Evolutionary conservation across 2,888 invertebrate genomes (phyloP), one percentile per base, ranked within the genome.

Genomic region (Apotomis capreana): DNA sequence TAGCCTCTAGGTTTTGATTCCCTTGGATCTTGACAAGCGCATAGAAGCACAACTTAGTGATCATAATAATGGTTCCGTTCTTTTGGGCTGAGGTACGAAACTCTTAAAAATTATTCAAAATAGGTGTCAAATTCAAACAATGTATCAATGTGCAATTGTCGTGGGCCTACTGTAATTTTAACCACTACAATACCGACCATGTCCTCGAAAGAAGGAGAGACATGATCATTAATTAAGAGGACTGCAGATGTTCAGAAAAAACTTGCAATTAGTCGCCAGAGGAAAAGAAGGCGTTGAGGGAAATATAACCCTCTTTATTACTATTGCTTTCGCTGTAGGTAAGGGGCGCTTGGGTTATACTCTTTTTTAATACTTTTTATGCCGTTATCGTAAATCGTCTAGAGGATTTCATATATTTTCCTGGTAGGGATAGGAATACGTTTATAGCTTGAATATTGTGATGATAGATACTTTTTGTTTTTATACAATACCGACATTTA

Each of bases 161-260:
- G 26, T 2, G 55, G 37, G 26, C 68, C 54, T 72, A 6, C 72
- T 68, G n/a, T n/a, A 52, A n/a, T 59, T 71, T 36, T 63, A 44
- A 26, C 68, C 52, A 63, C 61, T 63, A 59, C 1, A 5, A n/a
- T 37, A 61, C 54, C 46, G 52, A 40, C 44, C 62, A 62, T 62
- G 71, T 70, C 64, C 54, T 65, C 68, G 63, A 63, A 63, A 72
- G 70, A 71, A 80, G 80, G 82, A 80, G 81, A 80, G 79, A 83
- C 83, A 80, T 80, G 80, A 78, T 83, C 85, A 90, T 90, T 90
- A 89, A 90, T 90, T 90, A 89, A 86, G 58, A 84, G 81, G 84
- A 85, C 84, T 86, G 85, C 90, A 89, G 89, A 87, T 90, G 89
- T 84, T 87, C 84, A 73, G 81, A 78, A 84, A 85, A 83, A 86